A percentile compares a stretch with the other conserved stretches of the same genome.
Evolutionary conservation across 1,140 invertebrate genomes (phyloP).

Genomic region (Rhopalosiphum padi): DNA sequence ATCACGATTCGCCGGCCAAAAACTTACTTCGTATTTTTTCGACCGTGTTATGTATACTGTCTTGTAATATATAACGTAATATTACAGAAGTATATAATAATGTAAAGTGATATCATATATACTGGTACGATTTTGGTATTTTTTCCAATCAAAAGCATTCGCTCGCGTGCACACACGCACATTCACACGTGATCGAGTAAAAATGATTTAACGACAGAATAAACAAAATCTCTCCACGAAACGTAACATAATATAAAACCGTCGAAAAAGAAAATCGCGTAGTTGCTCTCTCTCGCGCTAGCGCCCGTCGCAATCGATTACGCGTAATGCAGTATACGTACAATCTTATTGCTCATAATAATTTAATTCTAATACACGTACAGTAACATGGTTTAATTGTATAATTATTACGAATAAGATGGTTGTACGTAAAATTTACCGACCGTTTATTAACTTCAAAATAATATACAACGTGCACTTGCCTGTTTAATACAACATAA

Average conservation of each 20-base stretch:
- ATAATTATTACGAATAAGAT: not conserved
- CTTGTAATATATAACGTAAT: not conserved
- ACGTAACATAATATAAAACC: not conserved
- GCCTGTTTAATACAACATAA: not conserved
- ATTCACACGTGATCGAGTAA: not conserved
- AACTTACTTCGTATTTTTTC: not conserved
- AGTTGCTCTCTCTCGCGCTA: not conserved
- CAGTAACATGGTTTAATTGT: not conserved
- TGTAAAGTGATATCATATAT: not conserved
- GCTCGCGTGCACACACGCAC: not conserved
- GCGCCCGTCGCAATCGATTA: not conserved
- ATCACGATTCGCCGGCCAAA: not conserved
- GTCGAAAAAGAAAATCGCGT: not conserved
- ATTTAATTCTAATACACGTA: not conserved
- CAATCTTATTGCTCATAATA: not conserved
- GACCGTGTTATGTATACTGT: not conserved
- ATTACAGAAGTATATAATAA: not conserved
- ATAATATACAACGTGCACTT: not conserved
- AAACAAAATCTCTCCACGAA: not conserved
- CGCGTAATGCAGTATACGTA: not conserved
- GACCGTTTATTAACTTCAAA: not conserved
- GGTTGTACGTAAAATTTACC: not conserved
- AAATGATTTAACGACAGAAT: constrained; percentile 1
- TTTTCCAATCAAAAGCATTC: not conserved
- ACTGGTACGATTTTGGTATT: not conserved